phyloP scores from a whole-genome alignment of 1,140 invertebrate species.

The Drosophila busckii region DNA sequence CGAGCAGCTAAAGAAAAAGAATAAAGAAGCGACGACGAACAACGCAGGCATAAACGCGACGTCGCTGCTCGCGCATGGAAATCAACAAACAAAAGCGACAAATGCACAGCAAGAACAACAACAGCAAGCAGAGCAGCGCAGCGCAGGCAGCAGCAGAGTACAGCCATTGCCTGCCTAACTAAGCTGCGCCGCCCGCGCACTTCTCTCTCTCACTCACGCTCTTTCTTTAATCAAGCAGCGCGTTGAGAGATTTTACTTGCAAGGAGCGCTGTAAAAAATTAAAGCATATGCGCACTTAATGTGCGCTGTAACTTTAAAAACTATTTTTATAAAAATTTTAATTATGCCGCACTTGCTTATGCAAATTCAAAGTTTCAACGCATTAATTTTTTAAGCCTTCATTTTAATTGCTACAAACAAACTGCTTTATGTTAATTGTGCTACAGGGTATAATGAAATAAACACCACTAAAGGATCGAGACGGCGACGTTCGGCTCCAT shows the following conservation, averaged over 20 bases:
- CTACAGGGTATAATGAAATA: constrained; percentile 52
- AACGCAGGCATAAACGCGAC: too few relatives aligned
- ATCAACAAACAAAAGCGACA: constrained; percentile 59
- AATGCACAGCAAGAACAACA: constrained; percentile 38
- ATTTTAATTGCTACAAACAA: not conserved
- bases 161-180: not conserved
- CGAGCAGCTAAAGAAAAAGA: too few relatives aligned
- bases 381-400: too few relatives aligned
- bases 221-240: constrained; percentile 39
- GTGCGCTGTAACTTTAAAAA: too few relatives aligned
- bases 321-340: too few relatives aligned
- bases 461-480: constrained; percentile 51
- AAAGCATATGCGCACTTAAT: too few relatives aligned
- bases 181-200: constrained; percentile 12
- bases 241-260: constrained; percentile 38
- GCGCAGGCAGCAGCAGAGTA: constrained; percentile 13
- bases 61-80: constrained; percentile 29
- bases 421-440: too few relatives aligned
- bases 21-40: too few relatives aligned
- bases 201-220: not conserved
- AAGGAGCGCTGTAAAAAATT: too few relatives aligned
- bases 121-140: constrained; percentile 14
- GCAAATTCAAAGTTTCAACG: too few relatives aligned
- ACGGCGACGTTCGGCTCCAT: constrained; percentile 21
- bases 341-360: too few relatives aligned